Conservation (phyloP, 2,888 invertebrate species). For the Celastrina argiolus region DNA sequence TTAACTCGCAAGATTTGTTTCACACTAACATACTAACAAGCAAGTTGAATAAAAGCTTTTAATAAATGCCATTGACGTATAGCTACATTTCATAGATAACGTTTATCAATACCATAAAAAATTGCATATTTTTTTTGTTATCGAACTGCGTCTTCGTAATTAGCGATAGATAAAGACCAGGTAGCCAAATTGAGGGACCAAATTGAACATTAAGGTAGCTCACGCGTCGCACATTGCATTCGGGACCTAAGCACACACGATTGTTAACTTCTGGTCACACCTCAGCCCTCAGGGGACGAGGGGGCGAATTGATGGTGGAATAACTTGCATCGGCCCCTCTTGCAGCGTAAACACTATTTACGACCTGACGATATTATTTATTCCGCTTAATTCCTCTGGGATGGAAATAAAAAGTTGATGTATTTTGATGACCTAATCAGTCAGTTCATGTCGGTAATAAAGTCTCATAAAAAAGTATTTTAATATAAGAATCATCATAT, state of each 20-base stretch:
- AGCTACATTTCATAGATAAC: too few relatives aligned
- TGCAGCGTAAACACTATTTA: constrained; percentile 39
- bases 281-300: constrained; percentile 41
- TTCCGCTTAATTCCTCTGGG: constrained; percentile 28
- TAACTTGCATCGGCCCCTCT: constrained; percentile 32
- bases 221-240: not conserved
- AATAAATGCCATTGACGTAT: too few relatives aligned
- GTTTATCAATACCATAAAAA: too few relatives aligned
- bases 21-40: too few relatives aligned
- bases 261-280: constrained; percentile 42
- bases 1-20: too few relatives aligned
- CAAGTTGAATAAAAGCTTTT: too few relatives aligned
- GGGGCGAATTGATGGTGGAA: constrained; percentile 37
- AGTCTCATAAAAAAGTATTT: not conserved
- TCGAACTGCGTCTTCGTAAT: too few relatives aligned
- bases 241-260: constrained; percentile 3
- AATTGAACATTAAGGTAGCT: not conserved
- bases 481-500: not conserved
- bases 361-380: constrained; percentile 38
- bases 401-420: constrained; percentile 13
- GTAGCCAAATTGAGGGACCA: too few relatives aligned
- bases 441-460: constrained; percentile 16
- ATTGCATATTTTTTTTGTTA: too few relatives aligned
- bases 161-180: too few relatives aligned
- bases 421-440: constrained; percentile 1